Evolutionary conservation across 2,888 invertebrate species (phyloP).

Genomic region (Smittia sp.): DNA sequence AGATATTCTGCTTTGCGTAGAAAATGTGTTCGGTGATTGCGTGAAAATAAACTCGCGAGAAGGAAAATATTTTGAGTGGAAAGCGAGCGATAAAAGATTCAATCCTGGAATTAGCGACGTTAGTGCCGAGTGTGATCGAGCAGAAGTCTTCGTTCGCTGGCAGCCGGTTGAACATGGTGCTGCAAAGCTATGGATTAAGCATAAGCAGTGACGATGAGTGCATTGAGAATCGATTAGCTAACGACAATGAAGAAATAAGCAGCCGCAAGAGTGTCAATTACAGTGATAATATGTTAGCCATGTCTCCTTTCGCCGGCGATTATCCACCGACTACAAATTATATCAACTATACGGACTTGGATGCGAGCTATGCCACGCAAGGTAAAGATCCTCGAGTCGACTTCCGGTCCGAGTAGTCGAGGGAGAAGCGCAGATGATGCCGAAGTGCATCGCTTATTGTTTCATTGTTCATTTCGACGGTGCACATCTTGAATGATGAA

Average conservation of each 20-base stretch:
- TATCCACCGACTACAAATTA: slow-evolving; percentile 48
- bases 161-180: slow-evolving; percentile 48
- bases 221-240: slow-evolving; percentile 28
- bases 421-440: slow-evolving; percentile 26
- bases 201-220: slow-evolving; percentile 43
- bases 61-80: slow-evolving; percentile 9
- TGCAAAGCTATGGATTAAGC: slow-evolving; percentile 51
- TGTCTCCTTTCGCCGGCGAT: slow-evolving; percentile 50
- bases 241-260: slow-evolving; percentile 40
- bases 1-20: neutral
- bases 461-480: slow-evolving; percentile 21
- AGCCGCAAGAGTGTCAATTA: slow-evolving; percentile 47
- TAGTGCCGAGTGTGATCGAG: slow-evolving; percentile 10
- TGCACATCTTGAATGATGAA: slow-evolving; percentile 18
- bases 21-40: neutral
- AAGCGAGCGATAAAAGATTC: neutral
- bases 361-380: slow-evolving; percentile 47
- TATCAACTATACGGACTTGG: slow-evolving; percentile 50
- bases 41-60: neutral
- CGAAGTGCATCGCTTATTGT: slow-evolving; percentile 22
- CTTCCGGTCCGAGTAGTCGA: slow-evolving; percentile 19
- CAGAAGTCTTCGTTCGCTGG: neutral
- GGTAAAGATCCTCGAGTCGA: slow-evolving; percentile 24
- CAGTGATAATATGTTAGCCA: slow-evolving; percentile 47
- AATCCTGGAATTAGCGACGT: slow-evolving; percentile 36